Percentiles rank a stretch among this genome's conserved stretches.
These are phyloP conservation scores for Tiaroga cobitis DNA, from an alignment of 2,797 vertebrate genomes.

Conservation along the genomic window DNA sequence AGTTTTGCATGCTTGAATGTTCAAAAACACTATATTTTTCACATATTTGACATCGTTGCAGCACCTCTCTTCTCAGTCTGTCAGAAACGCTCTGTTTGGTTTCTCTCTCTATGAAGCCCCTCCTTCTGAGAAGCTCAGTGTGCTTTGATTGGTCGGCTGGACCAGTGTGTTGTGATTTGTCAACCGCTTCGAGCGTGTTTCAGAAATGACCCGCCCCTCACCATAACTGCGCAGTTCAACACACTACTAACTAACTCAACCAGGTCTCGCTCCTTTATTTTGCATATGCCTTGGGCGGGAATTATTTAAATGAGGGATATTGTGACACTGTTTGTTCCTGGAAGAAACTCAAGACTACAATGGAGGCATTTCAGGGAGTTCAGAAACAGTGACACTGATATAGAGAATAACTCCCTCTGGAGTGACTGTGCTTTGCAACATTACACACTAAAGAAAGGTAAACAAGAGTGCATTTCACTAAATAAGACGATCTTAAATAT, in stretches of 20 bases:
- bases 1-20: neutral
- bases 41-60: neutral
- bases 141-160: neutral
- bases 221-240: neutral
- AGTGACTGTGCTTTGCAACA: no score
- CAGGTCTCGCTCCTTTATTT: no score
- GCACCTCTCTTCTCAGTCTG: neutral
- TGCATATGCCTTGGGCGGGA: no score
- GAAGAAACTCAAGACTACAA: no score
- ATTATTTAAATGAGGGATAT: no score
- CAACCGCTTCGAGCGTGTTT: fast-evolving
- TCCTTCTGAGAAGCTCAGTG: neutral
- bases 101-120: neutral
- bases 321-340: no score
- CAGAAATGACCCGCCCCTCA: neutral
- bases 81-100: neutral
- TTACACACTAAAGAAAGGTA: no score
- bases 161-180: neutral
- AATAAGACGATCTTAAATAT: no score
- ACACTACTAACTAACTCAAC: neutral
- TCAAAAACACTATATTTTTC: neutral
- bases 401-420: no score
- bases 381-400: no score
- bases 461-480: no score
- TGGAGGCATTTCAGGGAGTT: no score